Percentiles rank a stretch among this genome's conserved stretches.
phyloP scores from a whole-genome alignment of 2,113 vertebrate genomes.

The Acrocephalus arundinaceus region DNA sequence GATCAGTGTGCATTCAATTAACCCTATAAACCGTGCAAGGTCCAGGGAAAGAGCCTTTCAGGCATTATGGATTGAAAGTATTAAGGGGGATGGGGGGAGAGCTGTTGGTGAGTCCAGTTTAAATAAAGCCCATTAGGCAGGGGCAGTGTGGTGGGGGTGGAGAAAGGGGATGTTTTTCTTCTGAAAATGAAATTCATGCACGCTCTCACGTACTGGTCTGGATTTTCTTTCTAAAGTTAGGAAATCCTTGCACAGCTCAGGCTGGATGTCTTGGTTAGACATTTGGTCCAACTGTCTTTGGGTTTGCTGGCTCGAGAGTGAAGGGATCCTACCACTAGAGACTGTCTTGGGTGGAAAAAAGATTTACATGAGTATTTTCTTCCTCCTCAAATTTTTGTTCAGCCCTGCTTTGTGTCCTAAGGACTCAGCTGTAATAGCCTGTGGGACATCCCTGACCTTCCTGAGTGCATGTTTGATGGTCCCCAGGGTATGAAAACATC shows the following conservation, averaged over 20 bases:
- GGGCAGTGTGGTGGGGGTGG: neutral
- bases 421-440: neutral
- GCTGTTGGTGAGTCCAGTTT: neutral
- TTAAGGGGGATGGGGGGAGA: neutral
- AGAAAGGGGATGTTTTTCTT: neutral
- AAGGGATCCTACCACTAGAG: neutral
- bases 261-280: neutral
- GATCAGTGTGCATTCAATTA: conserved; percentile 68
- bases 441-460: neutral
- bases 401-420: neutral
- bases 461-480: neutral
- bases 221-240: neutral
- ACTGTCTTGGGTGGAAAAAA: neutral
- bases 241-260: neutral
- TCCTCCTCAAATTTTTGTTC: neutral
- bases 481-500: neutral
- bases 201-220: neutral
- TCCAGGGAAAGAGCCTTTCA: conserved; percentile 49
- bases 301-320: neutral
- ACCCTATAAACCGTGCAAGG: conserved; percentile 47
- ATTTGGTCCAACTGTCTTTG: neutral
- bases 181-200: neutral
- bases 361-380: neutral
- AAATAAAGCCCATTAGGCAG: conserved; percentile 32
- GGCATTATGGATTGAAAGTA: conserved; percentile 30